These are phyloP conservation scores for Porites divaricata DNA, from an alignment of 92 coral and sea anemone species.

Conservation along the genomic window DNA sequence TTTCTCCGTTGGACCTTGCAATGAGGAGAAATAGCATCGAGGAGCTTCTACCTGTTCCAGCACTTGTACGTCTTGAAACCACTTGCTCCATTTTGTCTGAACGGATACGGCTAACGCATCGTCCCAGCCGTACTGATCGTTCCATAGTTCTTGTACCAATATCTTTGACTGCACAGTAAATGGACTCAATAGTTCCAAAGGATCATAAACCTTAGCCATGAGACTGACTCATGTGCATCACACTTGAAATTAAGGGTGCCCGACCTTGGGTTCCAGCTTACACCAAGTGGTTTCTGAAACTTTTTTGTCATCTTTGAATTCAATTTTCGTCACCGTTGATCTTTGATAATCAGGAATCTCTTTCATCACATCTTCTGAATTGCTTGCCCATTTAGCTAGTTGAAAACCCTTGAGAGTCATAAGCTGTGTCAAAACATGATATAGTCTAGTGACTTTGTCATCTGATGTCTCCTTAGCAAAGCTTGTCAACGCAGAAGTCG, in stretches of 20 bases:
- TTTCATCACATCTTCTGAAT: neutral
- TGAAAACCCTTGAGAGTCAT: neutral
- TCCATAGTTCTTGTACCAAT: too few species aligned
- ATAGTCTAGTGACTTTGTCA: neutral
- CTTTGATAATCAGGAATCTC: neutral
- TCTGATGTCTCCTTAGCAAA: neutral
- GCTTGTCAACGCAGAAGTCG: neutral
- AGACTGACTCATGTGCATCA: neutral
- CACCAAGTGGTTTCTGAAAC: neutral
- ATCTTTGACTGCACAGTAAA: neutral
- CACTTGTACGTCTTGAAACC: neutral
- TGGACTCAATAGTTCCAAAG: neutral
- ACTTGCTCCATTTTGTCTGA: neutral
- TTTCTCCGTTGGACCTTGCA: neutral
- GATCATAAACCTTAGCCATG: neutral
- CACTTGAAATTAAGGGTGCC: neutral
- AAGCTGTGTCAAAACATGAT: neutral
- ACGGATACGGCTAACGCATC: neutral
- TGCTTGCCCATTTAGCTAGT: neutral
- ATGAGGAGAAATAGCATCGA: neutral
- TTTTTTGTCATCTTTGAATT: neutral
- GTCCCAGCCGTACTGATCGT: neutral
- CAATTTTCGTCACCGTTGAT: neutral
- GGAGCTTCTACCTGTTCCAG: neutral
- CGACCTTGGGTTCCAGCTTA: neutral